These are phyloP conservation scores for Apostichopus parvimensis DNA, from an alignment of 35 echinoderm and acorn worm genomes.

Conservation along the genomic window DNA sequence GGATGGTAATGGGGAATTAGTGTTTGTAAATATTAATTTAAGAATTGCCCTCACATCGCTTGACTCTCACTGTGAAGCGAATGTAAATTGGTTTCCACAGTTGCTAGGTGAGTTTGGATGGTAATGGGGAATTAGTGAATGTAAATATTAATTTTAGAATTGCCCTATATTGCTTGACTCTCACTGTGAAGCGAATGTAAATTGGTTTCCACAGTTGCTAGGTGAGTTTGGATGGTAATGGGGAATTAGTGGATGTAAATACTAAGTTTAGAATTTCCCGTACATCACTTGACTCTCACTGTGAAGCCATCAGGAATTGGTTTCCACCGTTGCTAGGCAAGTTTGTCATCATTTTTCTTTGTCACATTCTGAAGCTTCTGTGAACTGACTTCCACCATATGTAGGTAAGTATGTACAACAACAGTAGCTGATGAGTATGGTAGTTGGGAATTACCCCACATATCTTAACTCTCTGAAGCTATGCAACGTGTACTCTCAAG, in stretches of 20 bases:
- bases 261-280: too few species aligned
- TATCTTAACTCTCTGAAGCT: slow-evolving; percentile 93
- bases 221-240: slow-evolving; percentile 46
- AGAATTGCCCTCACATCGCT: too few species aligned
- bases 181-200: slow-evolving; percentile 93
- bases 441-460: neutral
- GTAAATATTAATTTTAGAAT: too few species aligned
- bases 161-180: slow-evolving; percentile 79
- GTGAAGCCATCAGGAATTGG: neutral
- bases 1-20: neutral
- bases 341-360: neutral
- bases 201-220: slow-evolving; percentile 94
- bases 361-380: too few species aligned
- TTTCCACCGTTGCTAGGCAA: neutral
- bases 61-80: too few species aligned
- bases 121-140: too few species aligned
- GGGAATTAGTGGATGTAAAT: neutral
- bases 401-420: too few species aligned
- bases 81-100: slow-evolving; percentile 33
- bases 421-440: too few species aligned
- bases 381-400: too few species aligned
- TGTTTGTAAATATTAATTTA: neutral
- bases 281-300: neutral
- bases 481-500: slow-evolving; percentile 1
- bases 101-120: too few species aligned